Evolutionary conservation across 2,797 vertebrate genomes (phyloP).

Genomic region (Microctenopoma lineatum): DNA sequence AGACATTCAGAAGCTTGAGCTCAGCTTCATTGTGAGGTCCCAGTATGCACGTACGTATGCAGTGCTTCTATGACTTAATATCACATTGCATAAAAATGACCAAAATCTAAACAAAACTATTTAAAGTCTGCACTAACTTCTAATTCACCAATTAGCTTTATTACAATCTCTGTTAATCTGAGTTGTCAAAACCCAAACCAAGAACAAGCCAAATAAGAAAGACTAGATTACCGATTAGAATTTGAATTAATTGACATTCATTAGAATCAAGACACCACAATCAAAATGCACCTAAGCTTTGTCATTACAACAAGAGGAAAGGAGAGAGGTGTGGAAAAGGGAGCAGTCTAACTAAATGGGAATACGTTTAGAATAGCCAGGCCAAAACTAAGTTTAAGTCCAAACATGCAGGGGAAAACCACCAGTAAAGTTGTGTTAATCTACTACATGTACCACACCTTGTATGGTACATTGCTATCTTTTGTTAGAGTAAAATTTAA

Average conservation of each 20-base stretch:
- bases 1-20: conserved; percentile 43
- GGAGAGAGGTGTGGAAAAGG: background rate
- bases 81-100: conserved; percentile 6
- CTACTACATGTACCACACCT: background rate
- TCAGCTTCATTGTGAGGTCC: conserved; percentile 24
- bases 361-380: background rate
- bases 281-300: conserved; percentile 31
- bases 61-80: conserved; percentile 16
- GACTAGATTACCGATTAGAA: conserved; percentile 3
- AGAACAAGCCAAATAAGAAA: background rate
- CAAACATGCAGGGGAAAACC: background rate
- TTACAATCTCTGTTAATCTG: background rate
- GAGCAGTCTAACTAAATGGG: conserved; percentile 12
- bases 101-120: background rate
- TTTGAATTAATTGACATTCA: conserved; percentile 8
- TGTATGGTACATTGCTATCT: background rate
- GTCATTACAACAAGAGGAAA: background rate
- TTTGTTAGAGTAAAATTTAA: conserved; percentile 19
- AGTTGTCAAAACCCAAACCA: conserved; percentile 7
- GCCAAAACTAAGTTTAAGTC: background rate
- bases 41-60: background rate
- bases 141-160: conserved; percentile 1
- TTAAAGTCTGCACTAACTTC: background rate
- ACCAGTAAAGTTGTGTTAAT: conserved; percentile 5
- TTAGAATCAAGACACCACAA: conserved; percentile 26